phyloP scores from a whole-genome alignment of 2,113 vertebrate genomes.

The Tringa solitaria region DNA sequence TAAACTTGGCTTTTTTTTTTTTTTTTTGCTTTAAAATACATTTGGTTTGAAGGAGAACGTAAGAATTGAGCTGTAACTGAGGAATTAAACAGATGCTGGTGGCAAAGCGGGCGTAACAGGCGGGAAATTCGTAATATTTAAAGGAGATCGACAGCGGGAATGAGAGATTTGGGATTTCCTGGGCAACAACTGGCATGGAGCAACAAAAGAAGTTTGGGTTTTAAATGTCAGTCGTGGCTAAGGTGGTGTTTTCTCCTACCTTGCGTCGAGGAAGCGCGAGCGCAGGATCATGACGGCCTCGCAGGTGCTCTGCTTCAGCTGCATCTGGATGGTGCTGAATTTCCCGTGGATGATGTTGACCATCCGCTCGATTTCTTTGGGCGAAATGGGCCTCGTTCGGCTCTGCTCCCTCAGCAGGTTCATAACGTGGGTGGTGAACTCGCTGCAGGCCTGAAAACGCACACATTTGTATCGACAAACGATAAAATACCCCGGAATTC shows the following conservation, averaged over 20 bases:
- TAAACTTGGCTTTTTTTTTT: not conserved
- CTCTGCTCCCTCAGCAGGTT: conserved; percentile 90
- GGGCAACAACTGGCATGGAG: too few relatives aligned
- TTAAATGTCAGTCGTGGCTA: not conserved
- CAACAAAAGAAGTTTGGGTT: too few relatives aligned
- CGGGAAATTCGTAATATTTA: not conserved
- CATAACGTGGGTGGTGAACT: conserved; percentile 91
- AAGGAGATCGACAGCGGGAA: not conserved
- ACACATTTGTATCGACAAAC: not conserved
- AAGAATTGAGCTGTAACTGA: not conserved
- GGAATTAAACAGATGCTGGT: not conserved
- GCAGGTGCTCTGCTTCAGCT: conserved; percentile 91
- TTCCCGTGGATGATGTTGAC: conserved; percentile 87
- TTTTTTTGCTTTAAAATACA: not conserved
- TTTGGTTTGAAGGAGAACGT: not conserved
- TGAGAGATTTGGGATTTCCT: too few relatives aligned
- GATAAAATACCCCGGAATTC: not conserved
- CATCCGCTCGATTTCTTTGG: conserved; percentile 87
- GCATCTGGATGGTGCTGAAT: conserved; percentile 91
- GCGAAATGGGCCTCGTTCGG: conserved; percentile 84
- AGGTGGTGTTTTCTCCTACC: conserved; percentile 42
- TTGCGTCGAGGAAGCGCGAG: conserved; percentile 82
- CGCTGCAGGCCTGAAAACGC: conserved; percentile 83
- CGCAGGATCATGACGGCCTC: conserved; percentile 88
- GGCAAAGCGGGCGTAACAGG: not conserved